phyloP scores from a whole-genome alignment of 35 echinoderm and acorn worm species.

The Ophioderma brevispina region DNA sequence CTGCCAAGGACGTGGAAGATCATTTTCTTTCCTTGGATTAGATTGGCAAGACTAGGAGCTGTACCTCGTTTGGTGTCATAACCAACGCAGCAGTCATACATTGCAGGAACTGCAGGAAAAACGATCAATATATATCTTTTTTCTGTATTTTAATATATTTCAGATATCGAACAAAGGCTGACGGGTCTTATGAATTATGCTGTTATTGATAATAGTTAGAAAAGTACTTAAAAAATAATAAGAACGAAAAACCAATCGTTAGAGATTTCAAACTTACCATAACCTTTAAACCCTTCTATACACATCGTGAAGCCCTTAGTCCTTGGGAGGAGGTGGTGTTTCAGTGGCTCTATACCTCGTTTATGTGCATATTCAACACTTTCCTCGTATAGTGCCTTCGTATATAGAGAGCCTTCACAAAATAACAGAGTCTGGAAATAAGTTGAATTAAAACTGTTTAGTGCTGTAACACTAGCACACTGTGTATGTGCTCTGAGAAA shows the following conservation, averaged over 20 bases:
- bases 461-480: no score
- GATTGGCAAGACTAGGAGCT: constrained; percentile 27
- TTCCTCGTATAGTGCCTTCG: no score
- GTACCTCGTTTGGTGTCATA: background rate
- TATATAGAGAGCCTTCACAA: constrained; percentile 84
- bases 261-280: constrained; percentile 62
- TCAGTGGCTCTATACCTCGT: constrained; percentile 62
- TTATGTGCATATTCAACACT: constrained; percentile 68
- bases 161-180: no score
- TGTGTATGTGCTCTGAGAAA: no score
- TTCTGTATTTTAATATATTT: background rate
- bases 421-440: constrained; percentile 65
- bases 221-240: no score
- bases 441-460: background rate
- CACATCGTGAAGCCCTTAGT: constrained; percentile 79
- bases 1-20: constrained; percentile 22
- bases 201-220: no score
- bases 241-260: no score
- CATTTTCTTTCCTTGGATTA: constrained; percentile 60
- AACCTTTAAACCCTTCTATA: constrained; percentile 70
- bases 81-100: constrained; percentile 43
- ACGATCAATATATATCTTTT: no score
- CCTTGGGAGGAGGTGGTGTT: constrained; percentile 67
- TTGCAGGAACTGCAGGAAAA: constrained; percentile 53
- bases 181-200: no score